These are phyloP conservation scores for Salpingus planirostris DNA, from an alignment of 2,888 invertebrate genomes.

Conservation along the genomic window DNA sequence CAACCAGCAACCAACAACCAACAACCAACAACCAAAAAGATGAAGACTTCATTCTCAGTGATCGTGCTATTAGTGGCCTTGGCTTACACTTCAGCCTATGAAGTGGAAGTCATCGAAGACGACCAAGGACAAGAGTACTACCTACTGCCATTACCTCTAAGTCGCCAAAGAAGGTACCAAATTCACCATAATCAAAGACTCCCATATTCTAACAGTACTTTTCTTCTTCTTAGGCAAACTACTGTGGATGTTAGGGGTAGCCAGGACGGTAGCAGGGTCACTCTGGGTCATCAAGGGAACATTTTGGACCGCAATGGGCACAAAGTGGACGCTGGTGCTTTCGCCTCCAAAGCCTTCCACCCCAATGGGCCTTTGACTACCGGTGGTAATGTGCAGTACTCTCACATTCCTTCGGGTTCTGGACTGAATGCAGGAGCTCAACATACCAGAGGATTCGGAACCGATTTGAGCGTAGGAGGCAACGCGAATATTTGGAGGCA, in stretches of 20 bases:
- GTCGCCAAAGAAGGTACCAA: slow-evolving; percentile 14
- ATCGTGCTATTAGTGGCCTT: neutral
- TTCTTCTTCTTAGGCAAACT: too few relatives aligned
- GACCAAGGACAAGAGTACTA: slow-evolving; percentile 14
- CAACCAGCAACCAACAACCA: too few relatives aligned
- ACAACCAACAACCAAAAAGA: neutral
- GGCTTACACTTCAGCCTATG: slow-evolving; percentile 6
- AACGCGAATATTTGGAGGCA: too few relatives aligned
- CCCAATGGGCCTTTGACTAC: slow-evolving; percentile 21
- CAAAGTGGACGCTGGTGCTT: slow-evolving; percentile 21
- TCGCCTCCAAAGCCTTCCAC: slow-evolving; percentile 22
- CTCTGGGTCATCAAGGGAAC: slow-evolving; percentile 20
- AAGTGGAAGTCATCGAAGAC: slow-evolving; percentile 12
- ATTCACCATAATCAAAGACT: neutral
- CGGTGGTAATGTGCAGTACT: slow-evolving; percentile 24
- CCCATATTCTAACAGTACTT: too few relatives aligned
- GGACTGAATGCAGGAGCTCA: slow-evolving; percentile 21
- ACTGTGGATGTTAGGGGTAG: slow-evolving; percentile 1
- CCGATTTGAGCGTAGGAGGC: too few relatives aligned
- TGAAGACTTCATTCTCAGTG: neutral
- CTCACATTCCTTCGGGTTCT: slow-evolving; percentile 24
- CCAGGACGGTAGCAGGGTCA: slow-evolving; percentile 7
- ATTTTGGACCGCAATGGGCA: slow-evolving; percentile 21
- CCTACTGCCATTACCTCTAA: slow-evolving; percentile 11
- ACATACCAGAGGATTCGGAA: slow-evolving; percentile 16